Percentiles rank a stretch among this genome's conserved stretches.
Conservation (phyloP, 2,888 invertebrate species). For the Entomobrya multifasciata region DNA sequence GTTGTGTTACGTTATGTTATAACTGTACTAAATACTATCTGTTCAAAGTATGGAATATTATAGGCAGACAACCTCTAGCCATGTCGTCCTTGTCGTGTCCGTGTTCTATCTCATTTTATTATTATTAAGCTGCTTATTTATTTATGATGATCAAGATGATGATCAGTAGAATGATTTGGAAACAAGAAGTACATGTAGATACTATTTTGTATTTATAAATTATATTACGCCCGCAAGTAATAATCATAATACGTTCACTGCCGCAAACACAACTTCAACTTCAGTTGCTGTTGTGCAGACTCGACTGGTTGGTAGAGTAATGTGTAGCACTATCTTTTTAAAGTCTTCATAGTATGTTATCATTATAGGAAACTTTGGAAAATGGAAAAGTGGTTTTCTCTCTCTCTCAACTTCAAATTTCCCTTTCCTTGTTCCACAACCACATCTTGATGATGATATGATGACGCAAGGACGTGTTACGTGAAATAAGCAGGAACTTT, state of each 20-base stretch:
- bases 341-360: no score
- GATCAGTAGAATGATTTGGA: constrained; percentile 26
- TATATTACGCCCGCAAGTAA: constrained; percentile 23
- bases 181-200: neutral
- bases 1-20: neutral
- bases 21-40: no score
- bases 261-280: constrained; percentile 3
- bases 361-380: neutral
- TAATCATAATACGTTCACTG: neutral
- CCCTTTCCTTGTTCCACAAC: constrained; percentile 27
- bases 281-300: neutral
- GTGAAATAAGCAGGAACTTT: constrained; percentile 34
- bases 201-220: constrained; percentile 11
- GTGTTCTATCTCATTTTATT: constrained; percentile 53
- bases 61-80: constrained; percentile 20
- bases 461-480: neutral
- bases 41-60: no score
- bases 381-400: neutral
- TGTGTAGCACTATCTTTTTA: neutral
- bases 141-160: constrained; percentile 40
- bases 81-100: constrained; percentile 17
- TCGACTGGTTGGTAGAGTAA: no score
- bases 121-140: constrained; percentile 49
- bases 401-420: constrained; percentile 37
- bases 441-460: constrained; percentile 43